These are phyloP conservation scores for Gobius niger DNA, from an alignment of 2,113 vertebrate genomes.

Conservation along the genomic window DNA sequence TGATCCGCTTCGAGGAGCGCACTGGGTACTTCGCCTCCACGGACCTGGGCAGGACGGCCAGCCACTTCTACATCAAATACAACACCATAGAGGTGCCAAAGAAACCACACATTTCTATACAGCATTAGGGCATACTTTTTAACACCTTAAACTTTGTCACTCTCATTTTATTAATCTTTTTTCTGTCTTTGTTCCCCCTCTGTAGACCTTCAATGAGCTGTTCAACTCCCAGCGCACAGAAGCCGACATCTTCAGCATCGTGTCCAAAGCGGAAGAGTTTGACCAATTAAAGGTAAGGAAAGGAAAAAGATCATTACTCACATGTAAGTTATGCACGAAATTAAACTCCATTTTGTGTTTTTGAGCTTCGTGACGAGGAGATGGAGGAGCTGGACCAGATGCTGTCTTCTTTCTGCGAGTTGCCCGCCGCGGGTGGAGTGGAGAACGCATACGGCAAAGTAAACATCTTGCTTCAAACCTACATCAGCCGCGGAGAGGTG, in stretches of 20 bases:
- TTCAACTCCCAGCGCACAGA: constrained; percentile 95
- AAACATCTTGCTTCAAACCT: constrained; percentile 97
- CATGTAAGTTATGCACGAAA: not conserved
- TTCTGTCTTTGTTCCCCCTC: constrained; percentile 28
- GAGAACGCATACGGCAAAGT: constrained; percentile 98
- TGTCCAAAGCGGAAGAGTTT: constrained; percentile 97
- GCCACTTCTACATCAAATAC: constrained; percentile 98
- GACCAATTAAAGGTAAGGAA: constrained; percentile 94
- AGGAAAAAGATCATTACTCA: not conserved
- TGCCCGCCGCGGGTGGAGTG: constrained; percentile 90
- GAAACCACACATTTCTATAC: constrained; percentile 82
- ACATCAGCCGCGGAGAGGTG: constrained; percentile 93
- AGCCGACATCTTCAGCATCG: constrained; percentile 89
- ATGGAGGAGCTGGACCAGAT: constrained; percentile 90
- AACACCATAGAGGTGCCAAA: constrained; percentile 92
- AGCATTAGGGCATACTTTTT: too few relatives aligned
- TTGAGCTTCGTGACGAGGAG: constrained; percentile 94
- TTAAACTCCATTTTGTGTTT: not conserved
- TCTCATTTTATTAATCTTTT: constrained; percentile 54
- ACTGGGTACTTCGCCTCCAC: constrained; percentile 96
- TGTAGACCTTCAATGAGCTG: constrained; percentile 94
- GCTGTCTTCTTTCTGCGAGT: constrained; percentile 85
- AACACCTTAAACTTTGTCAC: too few relatives aligned
- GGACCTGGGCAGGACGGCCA: constrained; percentile 93
- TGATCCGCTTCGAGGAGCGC: constrained; percentile 97